Conservation (phyloP, 2,888 invertebrate genomes). For the Ophion slaviceki region DNA sequence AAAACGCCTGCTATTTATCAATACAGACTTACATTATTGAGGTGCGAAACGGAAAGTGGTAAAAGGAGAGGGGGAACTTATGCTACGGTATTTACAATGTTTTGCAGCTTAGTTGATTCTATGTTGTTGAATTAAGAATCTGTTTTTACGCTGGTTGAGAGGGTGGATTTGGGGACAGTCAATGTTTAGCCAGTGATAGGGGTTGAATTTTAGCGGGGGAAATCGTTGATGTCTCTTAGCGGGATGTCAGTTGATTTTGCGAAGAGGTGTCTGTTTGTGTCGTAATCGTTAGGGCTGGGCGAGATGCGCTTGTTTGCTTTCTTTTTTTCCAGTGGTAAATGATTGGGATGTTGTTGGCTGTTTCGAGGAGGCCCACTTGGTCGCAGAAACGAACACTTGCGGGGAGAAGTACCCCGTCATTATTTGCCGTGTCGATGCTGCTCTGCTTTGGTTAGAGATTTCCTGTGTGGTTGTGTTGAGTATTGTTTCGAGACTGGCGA, state of each 20-base stretch:
- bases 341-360: background rate
- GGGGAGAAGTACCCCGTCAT: too few relatives aligned
- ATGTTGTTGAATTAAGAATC: too few relatives aligned
- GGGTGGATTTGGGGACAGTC: background rate
- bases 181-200: background rate
- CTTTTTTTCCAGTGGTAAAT: background rate
- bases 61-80: too few relatives aligned
- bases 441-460: too few relatives aligned
- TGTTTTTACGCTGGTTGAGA: background rate
- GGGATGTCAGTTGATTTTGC: background rate
- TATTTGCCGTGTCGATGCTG: too few relatives aligned
- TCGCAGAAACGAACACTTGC: too few relatives aligned
- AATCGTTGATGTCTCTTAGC: background rate
- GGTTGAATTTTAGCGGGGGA: background rate
- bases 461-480: too few relatives aligned
- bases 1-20: too few relatives aligned
- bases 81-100: too few relatives aligned
- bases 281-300: background rate
- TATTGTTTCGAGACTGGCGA: background rate
- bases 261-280: background rate
- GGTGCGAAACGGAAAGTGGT: too few relatives aligned
- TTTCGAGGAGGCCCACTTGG: background rate
- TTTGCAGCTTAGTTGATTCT: too few relatives aligned
- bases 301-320: background rate
- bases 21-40: too few relatives aligned